Evolutionary conservation across 2,888 invertebrate species (phyloP).

Genomic region (Drosophila nr. perissopoda): DNA sequence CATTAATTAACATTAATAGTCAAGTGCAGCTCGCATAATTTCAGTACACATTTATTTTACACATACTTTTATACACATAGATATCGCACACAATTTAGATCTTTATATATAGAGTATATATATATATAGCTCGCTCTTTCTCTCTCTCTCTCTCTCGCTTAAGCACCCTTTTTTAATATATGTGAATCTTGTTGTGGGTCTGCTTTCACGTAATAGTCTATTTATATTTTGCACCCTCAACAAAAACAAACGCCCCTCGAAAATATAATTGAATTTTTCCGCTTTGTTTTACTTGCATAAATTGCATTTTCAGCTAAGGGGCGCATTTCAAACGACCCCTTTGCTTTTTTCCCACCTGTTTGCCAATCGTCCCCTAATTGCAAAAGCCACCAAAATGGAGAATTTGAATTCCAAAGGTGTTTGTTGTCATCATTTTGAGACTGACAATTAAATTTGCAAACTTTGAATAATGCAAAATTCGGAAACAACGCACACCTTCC

Average conservation of each 20-base stretch:
- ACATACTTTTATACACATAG: neutral
- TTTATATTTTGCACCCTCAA: neutral
- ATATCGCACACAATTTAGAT: neutral
- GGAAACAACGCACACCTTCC: no score
- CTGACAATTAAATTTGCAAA: neutral
- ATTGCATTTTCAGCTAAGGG: constrained; percentile 41
- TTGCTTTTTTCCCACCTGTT: neutral
- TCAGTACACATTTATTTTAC: neutral
- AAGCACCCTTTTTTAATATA: neutral
- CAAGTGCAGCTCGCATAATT: neutral
- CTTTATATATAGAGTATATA: neutral
- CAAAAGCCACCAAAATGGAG: neutral
- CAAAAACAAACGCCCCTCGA: neutral
- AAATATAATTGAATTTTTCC: constrained; percentile 22
- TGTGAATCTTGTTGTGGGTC: constrained; percentile 24
- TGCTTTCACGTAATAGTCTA: constrained; percentile 25
- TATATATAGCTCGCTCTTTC: neutral
- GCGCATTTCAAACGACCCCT: neutral
- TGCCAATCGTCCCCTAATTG: neutral
- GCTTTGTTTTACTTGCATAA: constrained; percentile 55
- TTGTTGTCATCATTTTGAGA: neutral
- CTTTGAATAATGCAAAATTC: neutral
- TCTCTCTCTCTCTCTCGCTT: neutral
- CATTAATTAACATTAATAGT: neutral
- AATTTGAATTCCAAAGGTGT: neutral